phyloP scores from a whole-genome alignment of 2,797 vertebrate species.

The Vireo griseus region DNA sequence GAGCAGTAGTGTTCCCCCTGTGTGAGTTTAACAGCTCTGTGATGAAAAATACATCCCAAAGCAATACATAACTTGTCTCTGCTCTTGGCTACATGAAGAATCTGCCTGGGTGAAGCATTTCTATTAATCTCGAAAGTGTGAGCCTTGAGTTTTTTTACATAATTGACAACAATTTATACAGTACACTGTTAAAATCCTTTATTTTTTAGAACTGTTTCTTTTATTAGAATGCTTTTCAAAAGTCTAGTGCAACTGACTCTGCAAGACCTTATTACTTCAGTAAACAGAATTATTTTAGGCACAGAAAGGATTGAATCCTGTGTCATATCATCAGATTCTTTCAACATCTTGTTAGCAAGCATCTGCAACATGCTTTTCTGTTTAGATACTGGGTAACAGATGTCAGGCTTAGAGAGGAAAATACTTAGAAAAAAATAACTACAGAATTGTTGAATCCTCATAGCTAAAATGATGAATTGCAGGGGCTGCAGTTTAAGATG shows the following conservation, averaged over 20 bases:
- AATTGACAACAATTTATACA: neutral
- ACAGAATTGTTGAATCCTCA: neutral
- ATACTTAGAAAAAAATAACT: neutral
- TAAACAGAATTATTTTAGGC: neutral
- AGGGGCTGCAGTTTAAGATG: neutral
- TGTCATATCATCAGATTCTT: neutral
- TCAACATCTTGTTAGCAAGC: neutral
- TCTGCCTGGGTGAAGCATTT: neutral
- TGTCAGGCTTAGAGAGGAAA: neutral
- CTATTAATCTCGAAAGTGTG: neutral
- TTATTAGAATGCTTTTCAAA: neutral
- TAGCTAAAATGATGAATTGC: constrained; percentile 16
- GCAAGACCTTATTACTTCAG: constrained; percentile 6
- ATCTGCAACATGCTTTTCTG: neutral
- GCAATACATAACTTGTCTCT: accelerated
- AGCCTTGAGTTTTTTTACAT: neutral
- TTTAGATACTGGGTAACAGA: neutral
- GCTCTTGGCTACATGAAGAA: neutral
- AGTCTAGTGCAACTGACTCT: neutral
- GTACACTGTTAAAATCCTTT: neutral
- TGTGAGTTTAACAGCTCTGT: neutral
- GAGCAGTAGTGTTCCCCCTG: neutral
- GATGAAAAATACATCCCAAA: neutral
- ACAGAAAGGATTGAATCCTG: neutral
- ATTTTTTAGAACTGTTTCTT: neutral